Evolutionary conservation across 2,113 vertebrate species (phyloP).

Genomic region (Nettapus auritus): DNA sequence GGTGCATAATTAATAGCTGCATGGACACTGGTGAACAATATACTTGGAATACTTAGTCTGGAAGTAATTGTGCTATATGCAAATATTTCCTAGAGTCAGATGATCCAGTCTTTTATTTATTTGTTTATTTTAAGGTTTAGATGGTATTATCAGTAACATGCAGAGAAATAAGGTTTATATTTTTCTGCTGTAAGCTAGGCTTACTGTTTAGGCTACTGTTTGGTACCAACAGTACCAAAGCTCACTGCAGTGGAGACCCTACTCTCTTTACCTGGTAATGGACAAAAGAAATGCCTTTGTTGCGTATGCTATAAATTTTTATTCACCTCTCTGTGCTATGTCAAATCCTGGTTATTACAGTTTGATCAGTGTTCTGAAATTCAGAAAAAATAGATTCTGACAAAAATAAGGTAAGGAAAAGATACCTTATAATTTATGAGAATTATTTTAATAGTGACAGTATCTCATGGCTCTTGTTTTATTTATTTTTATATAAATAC

Average conservation of each 20-base stretch:
- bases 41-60: neutral
- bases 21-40: neutral
- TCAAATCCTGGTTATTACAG: neutral
- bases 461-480: neutral
- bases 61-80: neutral
- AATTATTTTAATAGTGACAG: neutral
- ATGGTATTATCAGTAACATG: neutral
- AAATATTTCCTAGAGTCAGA: neutral
- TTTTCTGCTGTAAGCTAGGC: neutral
- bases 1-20: neutral
- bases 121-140: neutral
- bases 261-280: neutral
- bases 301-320: neutral
- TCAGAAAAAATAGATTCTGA: neutral
- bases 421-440: neutral
- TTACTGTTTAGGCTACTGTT: too few species aligned
- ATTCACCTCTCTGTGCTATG: neutral
- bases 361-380: neutral
- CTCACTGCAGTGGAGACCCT: neutral
- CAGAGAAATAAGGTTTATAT: neutral
- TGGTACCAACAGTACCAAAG: neutral
- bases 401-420: neutral
- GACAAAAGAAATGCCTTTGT: neutral
- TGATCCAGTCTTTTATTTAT: neutral
- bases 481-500: neutral